Evolutionary conservation across 2,113 vertebrate genomes (phyloP), one percentile per base, ranked within the genome.

Genomic region (Sylvia atricapilla): DNA sequence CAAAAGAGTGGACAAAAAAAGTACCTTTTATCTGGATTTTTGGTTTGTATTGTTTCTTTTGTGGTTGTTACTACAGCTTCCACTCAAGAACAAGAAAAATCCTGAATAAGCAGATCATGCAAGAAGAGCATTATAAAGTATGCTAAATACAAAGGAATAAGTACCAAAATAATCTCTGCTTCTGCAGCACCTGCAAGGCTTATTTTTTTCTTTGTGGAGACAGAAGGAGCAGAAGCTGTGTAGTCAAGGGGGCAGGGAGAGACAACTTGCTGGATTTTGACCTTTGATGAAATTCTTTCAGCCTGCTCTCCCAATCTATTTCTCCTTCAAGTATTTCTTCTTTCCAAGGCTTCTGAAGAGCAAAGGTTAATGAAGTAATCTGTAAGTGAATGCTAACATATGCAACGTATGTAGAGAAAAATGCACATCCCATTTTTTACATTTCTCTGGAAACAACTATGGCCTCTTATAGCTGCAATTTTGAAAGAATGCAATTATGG

Each of bases 291-390:
- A 95, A 89, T 64, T 53, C 64, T 52, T 72, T 58, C 62, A 73
- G 82, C n/a, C 53, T 87, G 30, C 59, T 66, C 53, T 80, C 44
- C 44, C 64, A 33, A 2, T 30, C 83, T 75, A 46, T 68, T 92
- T 84, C 68, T 78, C 76, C 77, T 87, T 89, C 80, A 86, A 93
- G 78, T 78, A 67, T 67, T 84, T 90, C 39, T 94, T 68, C 31
- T 92, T 94, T 82, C 23, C 39, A 73, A 94, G 76, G 60, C 93
- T 81, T 79, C 70, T 74, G 75, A 93, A 89, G 92, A 84, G 69
- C 82, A 96, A 96, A 95, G 95, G 94, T 64, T 87, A 97, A 94
- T 87, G 46, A 94, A 84, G 77, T 87, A 91, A 91, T 83, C 80
- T 93, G 13, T 43, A 91, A 76, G 62, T 92, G 93, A 97, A 62